phyloP scores from a whole-genome alignment of 2,113 vertebrate genomes.

The Corythaixoides concolor region DNA sequence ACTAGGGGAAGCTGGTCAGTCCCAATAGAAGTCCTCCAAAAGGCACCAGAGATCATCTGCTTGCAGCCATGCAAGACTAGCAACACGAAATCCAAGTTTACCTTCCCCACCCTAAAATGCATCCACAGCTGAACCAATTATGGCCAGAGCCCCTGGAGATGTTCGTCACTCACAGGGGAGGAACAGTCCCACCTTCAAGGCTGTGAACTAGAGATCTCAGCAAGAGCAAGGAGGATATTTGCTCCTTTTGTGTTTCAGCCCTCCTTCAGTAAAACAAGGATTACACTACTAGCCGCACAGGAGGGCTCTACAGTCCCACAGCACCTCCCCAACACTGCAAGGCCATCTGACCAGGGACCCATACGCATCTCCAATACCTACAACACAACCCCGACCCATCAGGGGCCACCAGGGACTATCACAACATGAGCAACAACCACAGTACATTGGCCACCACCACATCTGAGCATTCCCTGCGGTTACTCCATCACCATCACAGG shows the following conservation, averaged over 20 bases:
- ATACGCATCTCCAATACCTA: not conserved
- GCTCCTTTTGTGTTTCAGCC: not conserved
- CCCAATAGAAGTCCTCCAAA: not conserved
- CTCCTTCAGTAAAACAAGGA: not conserved
- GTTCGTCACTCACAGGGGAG: not conserved
- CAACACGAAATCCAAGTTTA: not conserved
- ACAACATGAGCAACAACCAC: not conserved
- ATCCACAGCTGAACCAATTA: not conserved
- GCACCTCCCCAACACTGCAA: not conserved
- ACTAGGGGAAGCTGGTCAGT: not conserved
- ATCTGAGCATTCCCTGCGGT: not conserved
- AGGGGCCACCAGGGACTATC: not conserved
- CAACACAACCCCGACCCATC: not conserved
- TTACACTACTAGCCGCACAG: not conserved
- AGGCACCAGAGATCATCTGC: not conserved
- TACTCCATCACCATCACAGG: not conserved
- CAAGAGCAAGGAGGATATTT: not conserved
- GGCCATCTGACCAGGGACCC: not conserved
- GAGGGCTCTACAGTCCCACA: not conserved
- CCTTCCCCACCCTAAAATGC: not conserved
- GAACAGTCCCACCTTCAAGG: not conserved
- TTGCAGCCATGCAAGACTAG: not conserved
- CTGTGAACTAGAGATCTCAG: not conserved
- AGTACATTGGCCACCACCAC: fast-evolving
- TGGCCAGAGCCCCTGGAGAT: not conserved